phyloP scores from a whole-genome alignment of 2,888 invertebrate species.

The Salpingus planirostris region DNA sequence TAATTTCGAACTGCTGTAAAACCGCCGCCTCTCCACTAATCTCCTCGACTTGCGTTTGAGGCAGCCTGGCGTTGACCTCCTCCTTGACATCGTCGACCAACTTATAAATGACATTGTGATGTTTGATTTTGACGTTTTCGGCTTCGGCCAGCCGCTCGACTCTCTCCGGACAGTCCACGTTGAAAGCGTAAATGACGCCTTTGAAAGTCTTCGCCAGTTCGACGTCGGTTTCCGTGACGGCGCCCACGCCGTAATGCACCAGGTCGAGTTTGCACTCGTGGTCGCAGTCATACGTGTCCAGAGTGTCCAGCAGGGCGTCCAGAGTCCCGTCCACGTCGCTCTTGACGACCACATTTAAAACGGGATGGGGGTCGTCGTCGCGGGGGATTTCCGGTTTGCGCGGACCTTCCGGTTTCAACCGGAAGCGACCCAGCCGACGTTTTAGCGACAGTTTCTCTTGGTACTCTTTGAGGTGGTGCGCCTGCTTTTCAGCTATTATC shows the following conservation, averaged over 20 bases:
- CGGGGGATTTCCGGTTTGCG: slow-evolving; percentile 46
- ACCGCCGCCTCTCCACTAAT: slow-evolving; percentile 76
- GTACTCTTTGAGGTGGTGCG: slow-evolving; percentile 58
- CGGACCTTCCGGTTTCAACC: slow-evolving; percentile 49
- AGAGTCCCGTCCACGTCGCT: slow-evolving; percentile 95
- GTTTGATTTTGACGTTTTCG: slow-evolving; percentile 51
- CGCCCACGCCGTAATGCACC: slow-evolving; percentile 86
- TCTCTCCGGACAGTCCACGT: slow-evolving; percentile 53
- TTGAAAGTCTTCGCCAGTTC: slow-evolving; percentile 69
- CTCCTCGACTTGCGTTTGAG: slow-evolving; percentile 65
- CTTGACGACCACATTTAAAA: slow-evolving; percentile 44
- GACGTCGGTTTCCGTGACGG: slow-evolving; percentile 72
- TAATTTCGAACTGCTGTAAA: slow-evolving; percentile 71
- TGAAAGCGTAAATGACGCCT: slow-evolving; percentile 84
- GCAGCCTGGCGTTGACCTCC: slow-evolving; percentile 66
- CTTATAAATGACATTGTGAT: slow-evolving; percentile 87
- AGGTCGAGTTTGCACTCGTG: slow-evolving; percentile 71
- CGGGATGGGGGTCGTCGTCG: slow-evolving; percentile 32
- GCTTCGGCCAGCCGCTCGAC: slow-evolving; percentile 46
- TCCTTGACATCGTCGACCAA: slow-evolving; percentile 81
- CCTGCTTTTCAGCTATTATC: slow-evolving; percentile 56
- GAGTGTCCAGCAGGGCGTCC: slow-evolving; percentile 86
- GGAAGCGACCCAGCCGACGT: slow-evolving; percentile 52
- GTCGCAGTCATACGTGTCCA: slow-evolving; percentile 72
- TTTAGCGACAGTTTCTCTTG: slow-evolving; percentile 51